These are phyloP conservation scores for Bradypodion ventrale DNA, from an alignment of 2,797 vertebrate species.

Conservation along the genomic window DNA sequence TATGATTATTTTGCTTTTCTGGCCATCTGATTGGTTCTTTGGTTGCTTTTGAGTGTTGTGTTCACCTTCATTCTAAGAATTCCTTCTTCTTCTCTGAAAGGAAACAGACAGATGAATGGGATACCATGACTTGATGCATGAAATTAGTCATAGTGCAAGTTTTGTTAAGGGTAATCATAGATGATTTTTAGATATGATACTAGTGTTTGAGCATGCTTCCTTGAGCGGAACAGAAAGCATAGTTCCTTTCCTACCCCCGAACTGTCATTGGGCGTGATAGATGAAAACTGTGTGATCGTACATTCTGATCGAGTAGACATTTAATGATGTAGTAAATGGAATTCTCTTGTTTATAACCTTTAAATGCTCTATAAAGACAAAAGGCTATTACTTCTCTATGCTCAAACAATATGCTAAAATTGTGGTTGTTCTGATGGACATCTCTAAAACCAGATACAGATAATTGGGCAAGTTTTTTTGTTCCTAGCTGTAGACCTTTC, in stretches of 20 bases:
- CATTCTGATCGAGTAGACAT: constrained; percentile 44
- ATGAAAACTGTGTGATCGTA: constrained; percentile 53
- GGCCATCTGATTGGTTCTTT: neutral
- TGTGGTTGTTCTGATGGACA: too few species aligned
- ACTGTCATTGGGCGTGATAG: constrained; percentile 50
- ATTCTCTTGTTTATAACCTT: constrained; percentile 45
- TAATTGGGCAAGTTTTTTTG: too few species aligned
- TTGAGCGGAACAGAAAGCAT: constrained; percentile 63
- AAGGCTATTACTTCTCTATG: constrained; percentile 18
- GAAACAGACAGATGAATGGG: constrained; percentile 56
- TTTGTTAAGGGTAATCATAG: constrained; percentile 63
- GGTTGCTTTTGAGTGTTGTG: neutral
- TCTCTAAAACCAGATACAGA: too few species aligned
- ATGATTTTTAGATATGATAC: constrained; percentile 54
- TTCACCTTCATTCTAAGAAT: constrained; percentile 34
- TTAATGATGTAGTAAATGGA: constrained; percentile 52
- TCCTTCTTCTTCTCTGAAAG: constrained; percentile 15
- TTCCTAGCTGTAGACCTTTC: too few species aligned
- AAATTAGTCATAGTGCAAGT: constrained; percentile 49
- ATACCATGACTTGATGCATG: constrained; percentile 57
- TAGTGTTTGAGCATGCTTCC: constrained; percentile 58
- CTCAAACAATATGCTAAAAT: constrained; percentile 3
- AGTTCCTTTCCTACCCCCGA: constrained; percentile 28
- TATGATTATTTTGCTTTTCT: too few species aligned
- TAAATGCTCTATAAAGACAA: constrained; percentile 46